Conservation (phyloP, 2,797 vertebrate genomes). For the Sylvilagus floridanus region DNA sequence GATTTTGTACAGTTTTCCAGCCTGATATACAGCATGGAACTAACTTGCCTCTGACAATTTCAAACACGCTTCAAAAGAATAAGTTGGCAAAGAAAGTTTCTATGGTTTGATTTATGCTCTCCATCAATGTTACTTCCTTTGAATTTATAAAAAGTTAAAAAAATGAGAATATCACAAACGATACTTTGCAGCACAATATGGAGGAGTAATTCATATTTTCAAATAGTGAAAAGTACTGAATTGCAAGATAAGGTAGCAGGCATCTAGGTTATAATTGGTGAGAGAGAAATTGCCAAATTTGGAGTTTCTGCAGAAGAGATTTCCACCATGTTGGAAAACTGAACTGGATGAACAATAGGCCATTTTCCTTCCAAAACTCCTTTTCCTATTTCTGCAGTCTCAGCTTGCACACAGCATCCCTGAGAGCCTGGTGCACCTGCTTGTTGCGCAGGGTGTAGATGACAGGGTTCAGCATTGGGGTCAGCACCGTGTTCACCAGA, state of each 20-base stretch:
- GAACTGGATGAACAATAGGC: background rate
- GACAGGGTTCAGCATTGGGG: too few relatives aligned
- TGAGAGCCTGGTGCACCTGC: too few relatives aligned
- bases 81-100: background rate
- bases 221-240: background rate
- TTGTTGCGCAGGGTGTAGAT: too few relatives aligned
- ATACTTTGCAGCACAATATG: background rate
- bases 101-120: background rate
- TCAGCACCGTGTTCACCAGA: too few relatives aligned
- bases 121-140: background rate
- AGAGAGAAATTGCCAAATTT: too few relatives aligned
- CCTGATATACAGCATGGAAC: too few relatives aligned
- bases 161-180: background rate
- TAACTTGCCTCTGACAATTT: too few relatives aligned
- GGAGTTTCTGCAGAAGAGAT: background rate
- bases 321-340: background rate
- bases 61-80: background rate
- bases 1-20: too few relatives aligned
- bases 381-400: background rate
- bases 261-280: background rate
- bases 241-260: background rate
- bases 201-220: background rate
- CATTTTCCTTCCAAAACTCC: background rate
- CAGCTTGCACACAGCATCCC: background rate
- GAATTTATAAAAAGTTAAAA: background rate